Evolutionary conservation across 2,888 invertebrate species (phyloP), one percentile per base, ranked within the genome.

Genomic region (Leptopilina drosophilae): DNA sequence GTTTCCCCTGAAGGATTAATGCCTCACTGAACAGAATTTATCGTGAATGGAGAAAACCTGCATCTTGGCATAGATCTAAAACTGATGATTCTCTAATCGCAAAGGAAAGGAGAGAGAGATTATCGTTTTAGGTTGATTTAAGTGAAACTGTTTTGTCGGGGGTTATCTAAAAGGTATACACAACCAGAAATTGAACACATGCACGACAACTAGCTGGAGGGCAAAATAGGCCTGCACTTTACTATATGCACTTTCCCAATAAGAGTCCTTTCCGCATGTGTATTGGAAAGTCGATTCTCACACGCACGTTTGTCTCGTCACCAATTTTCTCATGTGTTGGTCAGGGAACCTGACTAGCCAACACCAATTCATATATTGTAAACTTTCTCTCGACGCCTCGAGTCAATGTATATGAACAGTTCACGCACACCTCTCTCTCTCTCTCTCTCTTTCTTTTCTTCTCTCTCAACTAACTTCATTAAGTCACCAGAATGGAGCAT

Each of bases 371-470:
- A 84, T 33, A 5, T 33, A 33, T 33, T 4, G 33, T 4, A 33
- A 26, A 86, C 87, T 88, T 87, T 88, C 88, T 87, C 87, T 83
- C 78, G 83, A 86, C 87, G 86, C 84, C 87, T 86, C 81, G 81
- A 80, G 81, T 79, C 66, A 64, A 56, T 76, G 46, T 66, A 79
- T 66, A 79, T 80, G 26, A 69, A 73, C 33, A 56, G 33, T 73
- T 73, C 33, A 73, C 56, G 40, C 73, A 73, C 56, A 73, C 56
- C 26, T 73, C 26, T 46, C 5, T 42, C 42, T 42, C 42, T 42
- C 42, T 42, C 42, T 42, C 6, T 42, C 5, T 42, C n/a, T n/a
- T n/a, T n/a, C n/a, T n/a, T n/a, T n/a, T n/a, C n/a, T 26, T 8
- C 46, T 8, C 46, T 9, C 46, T 9, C 46, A 33, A 53, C 53